phyloP scores from a whole-genome alignment of 2,113 vertebrate species.

The western clawed frog (Xenopus tropicalis) region UCB_Xtro_10.0 CM004450.2:54956001-54956500 shows the following conservation, averaged over 20 bases:
- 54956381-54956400: not conserved
- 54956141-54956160: too few relatives aligned
- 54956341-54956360: not conserved
- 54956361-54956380: not conserved
- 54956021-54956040: too few relatives aligned
- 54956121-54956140: too few relatives aligned
- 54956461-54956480: slow-evolving; percentile 24
- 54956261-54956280: not conserved
- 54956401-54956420: not conserved
- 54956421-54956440: not conserved
- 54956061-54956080: too few relatives aligned
- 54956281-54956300: not conserved
- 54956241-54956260: not conserved
- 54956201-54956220: not conserved
- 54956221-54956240: not conserved
- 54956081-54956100: too few relatives aligned
- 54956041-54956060: too few relatives aligned
- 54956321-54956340: not conserved
- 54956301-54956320: not conserved
- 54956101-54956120: too few relatives aligned
- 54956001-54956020: too few relatives aligned
- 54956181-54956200: too few relatives aligned
- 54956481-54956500: slow-evolving; percentile 15
- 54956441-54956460: not conserved
- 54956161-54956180: too few relatives aligned